These are phyloP conservation scores for Chlorospingus flavigularis DNA, from an alignment of 2,797 vertebrate species.

Conservation along the genomic window DNA sequence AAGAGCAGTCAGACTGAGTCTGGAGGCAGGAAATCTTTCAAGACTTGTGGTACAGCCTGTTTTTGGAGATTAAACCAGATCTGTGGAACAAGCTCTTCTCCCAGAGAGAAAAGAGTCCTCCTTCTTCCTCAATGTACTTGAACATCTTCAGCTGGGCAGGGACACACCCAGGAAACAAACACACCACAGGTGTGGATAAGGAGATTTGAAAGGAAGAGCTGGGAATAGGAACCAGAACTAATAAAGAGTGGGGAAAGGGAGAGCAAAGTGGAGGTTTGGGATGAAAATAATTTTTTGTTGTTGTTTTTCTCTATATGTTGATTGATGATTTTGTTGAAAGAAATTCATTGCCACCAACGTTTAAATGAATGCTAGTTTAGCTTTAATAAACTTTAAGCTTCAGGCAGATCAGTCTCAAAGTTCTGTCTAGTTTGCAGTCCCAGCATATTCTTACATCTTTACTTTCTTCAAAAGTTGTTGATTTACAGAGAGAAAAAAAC, in stretches of 20 bases:
- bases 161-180: background rate
- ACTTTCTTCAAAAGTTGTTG: background rate
- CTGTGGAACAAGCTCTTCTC: background rate
- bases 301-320: background rate
- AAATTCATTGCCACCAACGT: background rate
- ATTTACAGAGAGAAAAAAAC: background rate
- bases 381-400: background rate
- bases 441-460: background rate
- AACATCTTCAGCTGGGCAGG: background rate
- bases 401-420: background rate
- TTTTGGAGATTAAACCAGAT: background rate
- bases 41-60: fast-evolving
- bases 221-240: background rate
- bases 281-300: background rate
- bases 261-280: background rate
- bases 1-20: background rate
- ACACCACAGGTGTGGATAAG: background rate
- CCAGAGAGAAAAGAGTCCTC: fast-evolving
- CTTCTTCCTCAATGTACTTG: background rate
- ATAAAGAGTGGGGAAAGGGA: background rate
- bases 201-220: background rate
- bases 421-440: background rate
- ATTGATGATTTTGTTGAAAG: background rate
- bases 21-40: fast-evolving
- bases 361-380: background rate